Base-by-base conservation (phyloP, 2,888 invertebrate genomes). In the Drosophila paranaensis region DNA sequence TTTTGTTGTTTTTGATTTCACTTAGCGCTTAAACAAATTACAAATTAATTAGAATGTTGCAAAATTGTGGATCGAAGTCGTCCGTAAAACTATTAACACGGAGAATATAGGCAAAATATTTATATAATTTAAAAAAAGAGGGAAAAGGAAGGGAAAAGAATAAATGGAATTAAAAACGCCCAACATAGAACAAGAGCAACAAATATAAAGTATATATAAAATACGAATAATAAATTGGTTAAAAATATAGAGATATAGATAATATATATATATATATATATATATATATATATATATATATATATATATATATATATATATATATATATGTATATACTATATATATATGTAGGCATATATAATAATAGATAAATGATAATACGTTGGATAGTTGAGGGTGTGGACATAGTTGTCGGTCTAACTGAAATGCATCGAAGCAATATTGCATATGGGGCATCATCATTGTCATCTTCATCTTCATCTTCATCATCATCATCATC, bases 1-100 rank as follows among this genome's bases (percentile, higher is more conserved):
- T 16, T 2, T 16, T 25, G n/a, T 14, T n/a, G 60, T 33, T 60
- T 57, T 66, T 53, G 42, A 65, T 68, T 67, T 81, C 39, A 69
- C 79, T 79, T 82, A 82, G 72, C 53, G 66, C 56, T 81, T 80
- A 76, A 72, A 57, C 56, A 66, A 71, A 65, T 71, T 54, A 57
- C 60, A 66, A 72, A 69, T 71, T 50, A 33, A 58, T 77, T 67
- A 74, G 56, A 76, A 77, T 68, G 65, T 54, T 71, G 74, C 85
- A 78, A 74, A 80, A 74, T 66, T 77, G 74, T 37, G 51, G 16
- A 64, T n/a, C 46, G 45, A 14, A 25, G 6, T 45, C 33, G 13
- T 45, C 46, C 46, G 9, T 27, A 1, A n/a, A 2, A 43, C n/a
- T 33, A 50, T 16, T 11, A 50, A 30, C 48, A 16, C 30, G 3